Evolutionary conservation across 2,888 invertebrate species (phyloP), one percentile per base, ranked within the genome.

Genomic region (Limnephilus lunatus): DNA sequence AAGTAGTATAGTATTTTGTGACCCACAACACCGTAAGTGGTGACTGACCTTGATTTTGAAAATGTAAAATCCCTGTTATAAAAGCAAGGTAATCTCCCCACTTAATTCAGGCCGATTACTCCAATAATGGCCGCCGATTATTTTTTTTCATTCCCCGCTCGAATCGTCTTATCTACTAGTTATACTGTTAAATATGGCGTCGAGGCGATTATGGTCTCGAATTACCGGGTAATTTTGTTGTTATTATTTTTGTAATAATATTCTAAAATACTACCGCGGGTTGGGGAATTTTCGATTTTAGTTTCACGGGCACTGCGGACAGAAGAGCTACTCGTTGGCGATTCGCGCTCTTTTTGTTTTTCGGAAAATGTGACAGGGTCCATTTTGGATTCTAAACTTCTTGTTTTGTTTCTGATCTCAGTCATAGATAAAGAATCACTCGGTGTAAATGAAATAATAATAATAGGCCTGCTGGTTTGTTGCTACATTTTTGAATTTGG

Each of bases 61-160:
- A 68, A 68, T 68, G 25, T 68, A 68, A 68, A 68, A 68, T 68
- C 68, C 68, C 68, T 68, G 68, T 68, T 68, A 68, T 68, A 68
- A 68, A 68, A n/a, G 68, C 68, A 68, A 25, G 25, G 68, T 68
- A 68, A 68, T 68, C 68, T 68, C 68, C 68, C 68, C 68, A 68
- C 68, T 68, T 68, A 68, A 68, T 68, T 68, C 68, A n/a, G 68
- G 25, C 68, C 68, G 68, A 68, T 68, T 68, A 68, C 68, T 68
- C 68, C 68, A 68, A n/a, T 68, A 68, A 68, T 68, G 68, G 68
- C 68, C 68, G 68, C 68, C 68, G 68, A 68, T 68, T 68, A 68
- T 68, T 68, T 68, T 68, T 68, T 68, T 68, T 68, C 68, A 68
- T 68, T 68, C 68, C 68, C 68, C 68, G 68, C 68, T 68, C 68